These are phyloP conservation scores for Gallinago jamesoni DNA, from an alignment of 2,113 vertebrate genomes.

Conservation along the genomic window DNA sequence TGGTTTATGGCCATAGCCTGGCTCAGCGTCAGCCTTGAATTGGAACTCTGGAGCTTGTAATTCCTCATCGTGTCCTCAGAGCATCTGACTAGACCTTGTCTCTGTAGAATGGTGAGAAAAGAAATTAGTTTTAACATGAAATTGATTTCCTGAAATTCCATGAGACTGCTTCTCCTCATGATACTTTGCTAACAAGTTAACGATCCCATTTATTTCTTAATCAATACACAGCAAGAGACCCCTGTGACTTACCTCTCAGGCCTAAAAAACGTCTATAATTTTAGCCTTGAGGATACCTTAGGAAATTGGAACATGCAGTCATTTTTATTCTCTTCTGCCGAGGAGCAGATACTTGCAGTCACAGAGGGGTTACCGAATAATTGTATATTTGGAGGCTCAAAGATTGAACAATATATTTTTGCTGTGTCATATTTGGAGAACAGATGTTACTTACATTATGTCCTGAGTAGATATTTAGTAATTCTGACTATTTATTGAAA, in stretches of 20 bases:
- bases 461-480: not conserved
- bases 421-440: not conserved
- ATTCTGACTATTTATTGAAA: not conserved
- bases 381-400: not conserved
- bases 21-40: not conserved
- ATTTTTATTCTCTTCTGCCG: not conserved
- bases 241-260: not conserved
- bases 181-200: slow-evolving; percentile 40
- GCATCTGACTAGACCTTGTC: not conserved
- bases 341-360: not conserved
- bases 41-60: not conserved
- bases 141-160: slow-evolving; percentile 39
- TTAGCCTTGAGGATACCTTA: not conserved
- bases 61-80: not conserved
- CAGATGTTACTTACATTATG: not conserved
- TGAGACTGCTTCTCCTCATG: not conserved
- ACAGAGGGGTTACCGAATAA: not conserved
- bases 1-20: not conserved
- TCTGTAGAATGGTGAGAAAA: not conserved
- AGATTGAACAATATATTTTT: not conserved
- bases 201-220: slow-evolving; percentile 30
- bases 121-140: slow-evolving; percentile 16
- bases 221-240: slow-evolving; percentile 26
- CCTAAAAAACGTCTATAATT: slow-evolving; percentile 25
- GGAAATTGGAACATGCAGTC: not conserved